Evolutionary conservation across 2,113 vertebrate species (phyloP).

Genomic region (Labeo rohita): DNA sequence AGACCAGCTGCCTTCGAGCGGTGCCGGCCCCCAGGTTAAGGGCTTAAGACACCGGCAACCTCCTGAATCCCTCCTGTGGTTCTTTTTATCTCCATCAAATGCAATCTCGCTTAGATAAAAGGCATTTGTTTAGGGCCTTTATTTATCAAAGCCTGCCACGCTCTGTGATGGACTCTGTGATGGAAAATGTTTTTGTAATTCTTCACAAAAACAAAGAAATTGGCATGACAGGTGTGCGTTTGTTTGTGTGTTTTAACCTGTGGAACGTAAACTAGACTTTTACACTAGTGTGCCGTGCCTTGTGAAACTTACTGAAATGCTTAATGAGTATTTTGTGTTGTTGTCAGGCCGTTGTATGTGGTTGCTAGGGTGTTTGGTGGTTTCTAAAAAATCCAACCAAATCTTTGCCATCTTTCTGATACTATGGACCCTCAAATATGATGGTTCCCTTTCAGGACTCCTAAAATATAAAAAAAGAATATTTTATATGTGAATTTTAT

Average conservation of each 20-base stretch:
- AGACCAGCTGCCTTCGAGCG: background rate
- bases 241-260: background rate
- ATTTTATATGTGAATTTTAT: no score
- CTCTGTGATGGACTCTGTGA: background rate
- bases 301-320: background rate
- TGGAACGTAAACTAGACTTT: background rate
- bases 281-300: background rate
- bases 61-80: slow-evolving; percentile 1
- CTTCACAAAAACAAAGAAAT: slow-evolving; percentile 1
- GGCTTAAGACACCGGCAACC: slow-evolving; percentile 13
- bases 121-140: slow-evolving; percentile 40
- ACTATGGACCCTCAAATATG: no score
- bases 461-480: no score
- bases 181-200: background rate
- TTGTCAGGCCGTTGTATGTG: background rate
- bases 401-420: no score
- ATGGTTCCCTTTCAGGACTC: no score
- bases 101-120: slow-evolving; percentile 42
- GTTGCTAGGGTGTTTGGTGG: background rate
- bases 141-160: slow-evolving; percentile 11
- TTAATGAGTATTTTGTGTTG: background rate
- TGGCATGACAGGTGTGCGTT: background rate
- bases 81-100: slow-evolving; percentile 30
- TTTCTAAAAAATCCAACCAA: no score
- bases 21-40: slow-evolving; percentile 14